Evolutionary conservation across 2,888 invertebrate genomes (phyloP), one percentile per base, ranked within the genome.

Genomic region (Amblyjoppa fuscipennis): DNA sequence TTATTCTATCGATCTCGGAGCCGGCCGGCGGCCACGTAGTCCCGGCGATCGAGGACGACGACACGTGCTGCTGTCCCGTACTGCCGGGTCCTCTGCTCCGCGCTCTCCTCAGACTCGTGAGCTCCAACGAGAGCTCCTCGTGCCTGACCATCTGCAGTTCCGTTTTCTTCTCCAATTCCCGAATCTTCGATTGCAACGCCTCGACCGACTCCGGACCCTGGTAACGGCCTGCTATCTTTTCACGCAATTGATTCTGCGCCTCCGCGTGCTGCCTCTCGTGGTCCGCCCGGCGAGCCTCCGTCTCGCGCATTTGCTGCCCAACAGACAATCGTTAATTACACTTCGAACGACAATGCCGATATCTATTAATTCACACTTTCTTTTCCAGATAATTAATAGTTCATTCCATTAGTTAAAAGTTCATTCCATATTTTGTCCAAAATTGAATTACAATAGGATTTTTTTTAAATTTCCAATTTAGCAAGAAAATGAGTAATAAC

Each of bases 91-190:
- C 94, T 77, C 94, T 92, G 82, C 94, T 94, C 86, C 95, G 94
- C 53, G 95, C 94, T 90, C 96, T 95, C 91, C 97, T 95, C 83
- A 98, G 95, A 77, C 97, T 95, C 56, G 97, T 97, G 94, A 98
- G 94, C 94, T 99, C 98, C 92, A 98, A 95, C 93, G 98, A 97
- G 88, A 99, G 95, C 94, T 99, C 98, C 94, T 98, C 98, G 94
- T 98, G 98, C 89, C 96, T 96, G 31, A 96, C 95, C 91, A 93
- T 92, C 88, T 96, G 96, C 88, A 96, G 93, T 90, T 96, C 96
- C 87, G 98, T 98, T 95, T 98, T 98, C 94, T 98, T 98, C 94
- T 98, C 98, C 89, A 98, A 95, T 94, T 98, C 98, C 88, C 98
- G 96, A 76, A 98, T 97, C 91, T 97, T 96, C 70, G 97, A 98